A percentile compares a stretch with the other conserved stretches of the same genome.
Conservation (phyloP, 2,797 vertebrate genomes). For the Liparis tanakae region DNA sequence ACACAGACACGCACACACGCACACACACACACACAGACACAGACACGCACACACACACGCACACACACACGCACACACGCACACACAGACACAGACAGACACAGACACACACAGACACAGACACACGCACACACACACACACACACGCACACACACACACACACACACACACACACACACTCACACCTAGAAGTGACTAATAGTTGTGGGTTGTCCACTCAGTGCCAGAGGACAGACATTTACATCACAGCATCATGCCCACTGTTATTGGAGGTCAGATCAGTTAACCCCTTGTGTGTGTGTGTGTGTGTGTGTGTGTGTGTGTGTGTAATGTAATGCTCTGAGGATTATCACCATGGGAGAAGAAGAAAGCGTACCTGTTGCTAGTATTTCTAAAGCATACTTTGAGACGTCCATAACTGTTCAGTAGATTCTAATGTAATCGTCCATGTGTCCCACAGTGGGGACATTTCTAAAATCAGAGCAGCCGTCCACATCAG, state of each 20-base stretch:
- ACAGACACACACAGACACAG: conserved; percentile 7
- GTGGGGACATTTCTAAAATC: too few species aligned
- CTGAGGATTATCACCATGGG: conserved; percentile 7
- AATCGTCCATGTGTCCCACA: too few species aligned
- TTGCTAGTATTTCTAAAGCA: background rate
- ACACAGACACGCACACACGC: conserved; percentile 13
- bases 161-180: conserved; percentile 7
- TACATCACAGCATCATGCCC: conserved; percentile 24
- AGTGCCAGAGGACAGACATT: conserved; percentile 15
- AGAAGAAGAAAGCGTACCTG: conserved; percentile 12
- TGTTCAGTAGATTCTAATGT: background rate
- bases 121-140: conserved; percentile 15
- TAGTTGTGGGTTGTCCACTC: conserved; percentile 49
- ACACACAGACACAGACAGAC: conserved; percentile 31
- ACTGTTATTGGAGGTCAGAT: conserved; percentile 13
- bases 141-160: conserved; percentile 5
- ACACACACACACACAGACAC: conserved; percentile 21
- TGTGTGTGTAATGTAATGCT: conserved; percentile 47
- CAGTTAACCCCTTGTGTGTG: conserved; percentile 30
- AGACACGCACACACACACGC: conserved; percentile 5
- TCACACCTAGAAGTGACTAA: conserved; percentile 54
- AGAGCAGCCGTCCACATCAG: too few species aligned
- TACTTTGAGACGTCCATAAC: background rate
- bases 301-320: too few species aligned
- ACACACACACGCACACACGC: conserved; percentile 6